Percentiles rank a stretch among this genome's conserved stretches.
These are phyloP conservation scores for Mandrillus leucophaeus DNA, from an alignment of 2,113 vertebrate genomes.

Conservation along the genomic window DNA sequence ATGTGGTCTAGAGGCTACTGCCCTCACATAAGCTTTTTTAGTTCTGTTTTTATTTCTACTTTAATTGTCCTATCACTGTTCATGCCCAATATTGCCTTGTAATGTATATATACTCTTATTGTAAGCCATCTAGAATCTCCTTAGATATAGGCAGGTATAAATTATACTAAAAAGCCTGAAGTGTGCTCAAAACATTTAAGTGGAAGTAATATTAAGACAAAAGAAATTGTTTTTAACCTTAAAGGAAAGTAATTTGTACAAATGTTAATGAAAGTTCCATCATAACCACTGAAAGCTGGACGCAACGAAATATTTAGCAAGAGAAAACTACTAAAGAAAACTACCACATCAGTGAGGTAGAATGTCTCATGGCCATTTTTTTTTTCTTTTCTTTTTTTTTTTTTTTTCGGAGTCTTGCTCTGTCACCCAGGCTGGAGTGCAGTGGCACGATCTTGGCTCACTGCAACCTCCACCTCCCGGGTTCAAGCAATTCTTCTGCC, in stretches of 20 bases:
- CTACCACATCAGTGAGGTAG: neutral
- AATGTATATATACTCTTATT: neutral
- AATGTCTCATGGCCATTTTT: neutral
- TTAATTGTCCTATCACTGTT: neutral
- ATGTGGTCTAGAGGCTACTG: neutral
- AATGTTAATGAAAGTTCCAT: neutral
- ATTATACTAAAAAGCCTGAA: neutral
- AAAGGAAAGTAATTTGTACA: constrained; percentile 26
- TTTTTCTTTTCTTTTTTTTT: too few species aligned
- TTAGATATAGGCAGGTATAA: constrained; percentile 14
- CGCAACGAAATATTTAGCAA: neutral
- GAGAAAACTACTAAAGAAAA: neutral
- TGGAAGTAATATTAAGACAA: constrained; percentile 5
- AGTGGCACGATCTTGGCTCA: too few species aligned
- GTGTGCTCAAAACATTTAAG: neutral
- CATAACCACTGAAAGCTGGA: neutral
- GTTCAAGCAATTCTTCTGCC: too few species aligned
- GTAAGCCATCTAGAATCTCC: neutral
- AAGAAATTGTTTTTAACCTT: constrained; percentile 37
- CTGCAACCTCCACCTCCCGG: too few species aligned
- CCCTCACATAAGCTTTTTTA: neutral
- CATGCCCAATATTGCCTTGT: neutral
- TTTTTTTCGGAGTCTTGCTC: too few species aligned
- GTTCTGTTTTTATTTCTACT: neutral
- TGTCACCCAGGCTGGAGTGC: too few species aligned